These are phyloP conservation scores for Ctenosaura bakeri DNA, from an alignment of 2,797 vertebrate genomes.

Conservation along the genomic window DNA sequence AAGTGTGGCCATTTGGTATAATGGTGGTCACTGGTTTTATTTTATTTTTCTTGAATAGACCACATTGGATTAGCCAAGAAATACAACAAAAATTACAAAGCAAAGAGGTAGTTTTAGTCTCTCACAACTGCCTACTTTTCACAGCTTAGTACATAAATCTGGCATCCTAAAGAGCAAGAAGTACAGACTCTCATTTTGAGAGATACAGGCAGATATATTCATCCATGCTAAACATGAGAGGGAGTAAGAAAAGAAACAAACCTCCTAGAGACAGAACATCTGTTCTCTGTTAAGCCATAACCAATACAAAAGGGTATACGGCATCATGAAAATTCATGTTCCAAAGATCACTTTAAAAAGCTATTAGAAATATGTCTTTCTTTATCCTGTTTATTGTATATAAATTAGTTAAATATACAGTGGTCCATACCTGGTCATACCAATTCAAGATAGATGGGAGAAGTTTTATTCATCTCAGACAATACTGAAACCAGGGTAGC, in stretches of 20 bases:
- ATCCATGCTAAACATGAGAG: neutral
- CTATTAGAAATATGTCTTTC: too few relatives aligned
- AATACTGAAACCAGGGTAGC: too few relatives aligned
- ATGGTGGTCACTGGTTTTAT: neutral
- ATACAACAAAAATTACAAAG: neutral
- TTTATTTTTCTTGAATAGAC: neutral
- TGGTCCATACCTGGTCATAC: too few relatives aligned
- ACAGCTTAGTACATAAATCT: neutral
- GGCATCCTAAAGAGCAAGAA: neutral
- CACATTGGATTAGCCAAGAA: neutral
- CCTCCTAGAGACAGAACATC: constrained; percentile 17
- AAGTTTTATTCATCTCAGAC: too few relatives aligned
- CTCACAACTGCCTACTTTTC: neutral
- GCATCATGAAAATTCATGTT: too few relatives aligned
- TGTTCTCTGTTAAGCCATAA: constrained; percentile 13
- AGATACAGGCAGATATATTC: neutral
- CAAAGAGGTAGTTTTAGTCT: neutral
- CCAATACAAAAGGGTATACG: too few relatives aligned
- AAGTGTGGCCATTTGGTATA: neutral
- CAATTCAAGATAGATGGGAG: too few relatives aligned
- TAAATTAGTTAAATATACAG: too few relatives aligned
- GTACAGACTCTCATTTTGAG: neutral
- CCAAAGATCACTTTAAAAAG: too few relatives aligned
- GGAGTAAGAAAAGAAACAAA: constrained; percentile 21
- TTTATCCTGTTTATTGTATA: too few relatives aligned